Percentiles rank a stretch among this genome's conserved stretches.
These are phyloP conservation scores for Orthosia incerta DNA, from an alignment of 2,888 invertebrate species.

Conservation along the genomic window DNA sequence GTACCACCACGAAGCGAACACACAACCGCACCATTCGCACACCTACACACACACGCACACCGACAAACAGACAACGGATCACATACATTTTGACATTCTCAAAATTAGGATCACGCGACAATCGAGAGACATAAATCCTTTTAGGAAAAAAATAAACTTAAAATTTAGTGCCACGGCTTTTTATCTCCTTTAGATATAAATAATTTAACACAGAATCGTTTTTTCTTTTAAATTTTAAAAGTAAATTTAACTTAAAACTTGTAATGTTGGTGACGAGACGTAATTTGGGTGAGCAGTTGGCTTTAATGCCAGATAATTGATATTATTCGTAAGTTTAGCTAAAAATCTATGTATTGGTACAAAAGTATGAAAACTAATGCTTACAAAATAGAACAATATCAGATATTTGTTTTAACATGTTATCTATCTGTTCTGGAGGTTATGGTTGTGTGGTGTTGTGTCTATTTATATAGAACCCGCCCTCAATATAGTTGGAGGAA, in stretches of 20 bases:
- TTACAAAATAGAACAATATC: not conserved
- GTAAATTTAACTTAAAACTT: constrained; percentile 30
- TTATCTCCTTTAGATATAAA: constrained; percentile 26
- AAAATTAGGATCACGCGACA: constrained; percentile 63
- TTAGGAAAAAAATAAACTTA: constrained; percentile 20
- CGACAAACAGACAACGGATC: constrained; percentile 50
- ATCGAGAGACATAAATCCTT: constrained; percentile 53
- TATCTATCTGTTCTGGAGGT: too few relatives aligned
- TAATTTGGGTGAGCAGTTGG: not conserved
- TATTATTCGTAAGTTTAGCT: not conserved
- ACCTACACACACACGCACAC: constrained; percentile 33
- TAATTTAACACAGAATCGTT: constrained; percentile 52
- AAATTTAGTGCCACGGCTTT: constrained; percentile 51
- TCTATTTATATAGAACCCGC: too few relatives aligned
- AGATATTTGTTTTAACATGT: too few relatives aligned
- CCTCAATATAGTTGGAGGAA: too few relatives aligned
- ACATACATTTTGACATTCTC: constrained; percentile 63
- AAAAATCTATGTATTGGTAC: not conserved
- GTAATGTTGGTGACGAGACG: constrained; percentile 25
- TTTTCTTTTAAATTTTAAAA: constrained; percentile 25
- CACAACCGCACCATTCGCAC: constrained; percentile 33
- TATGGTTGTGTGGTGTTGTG: too few relatives aligned
- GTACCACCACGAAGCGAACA: constrained; percentile 20
- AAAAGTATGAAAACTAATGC: constrained; percentile 21
- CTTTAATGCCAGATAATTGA: not conserved